phyloP scores from a whole-genome alignment of 2,113 vertebrate genomes.

The Phyllostomus hastatus region DNA sequence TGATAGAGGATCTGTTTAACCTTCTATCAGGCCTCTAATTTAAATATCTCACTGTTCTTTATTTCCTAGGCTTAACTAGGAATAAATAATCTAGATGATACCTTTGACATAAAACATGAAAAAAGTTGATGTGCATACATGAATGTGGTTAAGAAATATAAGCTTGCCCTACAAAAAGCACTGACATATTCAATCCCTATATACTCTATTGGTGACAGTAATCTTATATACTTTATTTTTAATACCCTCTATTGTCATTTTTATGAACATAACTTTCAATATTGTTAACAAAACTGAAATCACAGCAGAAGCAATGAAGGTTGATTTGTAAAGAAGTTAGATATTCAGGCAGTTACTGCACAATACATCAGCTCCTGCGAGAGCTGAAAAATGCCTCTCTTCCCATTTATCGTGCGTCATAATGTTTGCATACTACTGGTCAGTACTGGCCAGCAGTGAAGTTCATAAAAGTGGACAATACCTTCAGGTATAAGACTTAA shows the following conservation, averaged over 20 bases:
- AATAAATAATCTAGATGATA: not conserved
- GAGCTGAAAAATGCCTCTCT: not conserved
- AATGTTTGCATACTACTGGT: not conserved
- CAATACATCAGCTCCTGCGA: not conserved
- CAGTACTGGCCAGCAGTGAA: not conserved
- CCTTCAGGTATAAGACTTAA: not conserved
- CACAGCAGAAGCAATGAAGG: not conserved
- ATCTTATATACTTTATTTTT: not conserved
- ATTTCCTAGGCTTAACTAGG: not conserved
- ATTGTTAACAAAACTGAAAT: not conserved
- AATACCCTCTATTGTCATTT: not conserved
- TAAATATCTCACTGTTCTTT: not conserved
- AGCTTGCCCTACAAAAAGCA: not conserved
- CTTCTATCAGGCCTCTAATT: not conserved
- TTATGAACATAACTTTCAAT: slow-evolving; percentile 3
- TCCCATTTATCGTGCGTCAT: not conserved
- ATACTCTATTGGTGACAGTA: not conserved
- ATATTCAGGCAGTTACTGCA: not conserved
- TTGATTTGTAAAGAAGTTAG: not conserved
- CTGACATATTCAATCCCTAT: not conserved
- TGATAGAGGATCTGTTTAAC: not conserved
- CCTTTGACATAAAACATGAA: not conserved
- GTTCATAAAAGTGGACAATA: not conserved
- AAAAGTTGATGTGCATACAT: not conserved
- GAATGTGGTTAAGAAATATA: not conserved